phyloP scores from a whole-genome alignment of 2,113 vertebrate species.

The Chaetodon auriga region DNA sequence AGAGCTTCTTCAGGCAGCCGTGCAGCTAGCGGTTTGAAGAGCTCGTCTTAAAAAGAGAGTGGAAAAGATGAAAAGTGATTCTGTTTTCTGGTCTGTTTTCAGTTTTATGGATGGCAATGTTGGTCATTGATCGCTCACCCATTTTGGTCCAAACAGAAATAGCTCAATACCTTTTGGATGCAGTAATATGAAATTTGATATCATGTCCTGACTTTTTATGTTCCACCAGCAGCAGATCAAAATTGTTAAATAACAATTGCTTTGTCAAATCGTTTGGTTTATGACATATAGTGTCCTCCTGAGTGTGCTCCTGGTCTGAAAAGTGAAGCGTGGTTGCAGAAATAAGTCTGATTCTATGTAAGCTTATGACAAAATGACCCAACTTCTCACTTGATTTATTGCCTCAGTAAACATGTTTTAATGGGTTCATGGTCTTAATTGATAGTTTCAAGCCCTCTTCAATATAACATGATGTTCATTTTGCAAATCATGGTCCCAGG shows the following conservation, averaged over 20 bases:
- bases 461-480: too few relatives aligned
- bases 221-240: too few relatives aligned
- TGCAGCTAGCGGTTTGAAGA: constrained; percentile 12
- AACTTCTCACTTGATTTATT: too few relatives aligned
- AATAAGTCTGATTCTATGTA: background rate
- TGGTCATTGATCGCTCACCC: background rate
- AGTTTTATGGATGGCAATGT: background rate
- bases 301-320: too few relatives aligned
- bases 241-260: background rate
- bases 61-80: background rate
- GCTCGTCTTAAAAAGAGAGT: background rate
- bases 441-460: too few relatives aligned
- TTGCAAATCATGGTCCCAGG: too few relatives aligned
- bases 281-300: too few relatives aligned
- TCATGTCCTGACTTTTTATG: background rate
- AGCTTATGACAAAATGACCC: background rate
- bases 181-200: background rate
- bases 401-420: too few relatives aligned
- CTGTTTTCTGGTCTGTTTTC: background rate
- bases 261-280: too few relatives aligned
- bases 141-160: background rate
- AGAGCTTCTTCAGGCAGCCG: constrained; percentile 15
- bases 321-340: background rate
- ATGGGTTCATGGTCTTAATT: too few relatives aligned
- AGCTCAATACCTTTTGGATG: too few relatives aligned